Base-by-base conservation (phyloP, 2,113 vertebrate species). In the Columba livia region DNA sequence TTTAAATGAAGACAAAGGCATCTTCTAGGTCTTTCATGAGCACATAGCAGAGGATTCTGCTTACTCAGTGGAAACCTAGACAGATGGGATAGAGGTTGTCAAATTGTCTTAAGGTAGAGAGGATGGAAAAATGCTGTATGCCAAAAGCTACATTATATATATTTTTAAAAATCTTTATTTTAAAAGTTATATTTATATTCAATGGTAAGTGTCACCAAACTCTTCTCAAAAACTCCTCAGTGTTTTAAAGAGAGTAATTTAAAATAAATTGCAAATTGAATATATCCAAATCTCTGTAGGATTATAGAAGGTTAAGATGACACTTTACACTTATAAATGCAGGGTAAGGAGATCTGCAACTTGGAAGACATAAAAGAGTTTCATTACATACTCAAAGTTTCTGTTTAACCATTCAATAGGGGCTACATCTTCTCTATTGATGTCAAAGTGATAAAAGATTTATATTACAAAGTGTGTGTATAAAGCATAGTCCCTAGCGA, bases 371-470 rank as follows among this genome's bases (percentile, higher is more conserved):
- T 84, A 78, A 90, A 97, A 86, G 66, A 91, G 18, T 89, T 96
- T 96, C 26, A 74, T 90, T 54, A 66, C 62, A 79, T 29, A 40
- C 32, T 94, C 32, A 70, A 29, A 82, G 64, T 93, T 92, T 64
- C 71, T 81, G 40, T 72, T 73, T 54, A 94, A 47, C 16, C 26
- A 60, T 92, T 94, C 94, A 95, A 90, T 57, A 62, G 66, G 71
- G 70, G 34, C 66, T 95, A 54, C 65, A 44, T 57, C 72, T 75
- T 92, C 94, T 94, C 53, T 17, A 64, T 29, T 95, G 93, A 97
- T 97, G 90, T 79, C 57, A 96, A 69, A 1, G 6, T 92, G 79
- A 95, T 96, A 95, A 98, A 97, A 97, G 87, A 96, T 96, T 94
- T 89, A 94, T 95, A 79, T 86, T 93, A 92, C 64, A 96, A 96